Conservation (phyloP, 2,888 invertebrate genomes). For the Danaus chrysippus region DNA sequence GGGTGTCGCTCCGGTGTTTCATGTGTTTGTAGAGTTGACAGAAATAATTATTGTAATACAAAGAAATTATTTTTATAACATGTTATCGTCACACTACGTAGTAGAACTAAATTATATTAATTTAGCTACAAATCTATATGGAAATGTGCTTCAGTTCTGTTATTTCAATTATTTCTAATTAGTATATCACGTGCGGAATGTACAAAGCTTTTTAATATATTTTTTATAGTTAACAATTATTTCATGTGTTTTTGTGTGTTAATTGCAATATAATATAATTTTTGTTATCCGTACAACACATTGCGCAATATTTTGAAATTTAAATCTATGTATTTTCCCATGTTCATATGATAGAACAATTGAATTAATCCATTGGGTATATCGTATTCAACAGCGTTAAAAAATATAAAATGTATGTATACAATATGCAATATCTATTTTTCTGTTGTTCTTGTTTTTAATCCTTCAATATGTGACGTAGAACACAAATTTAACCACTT, state of each 20-base stretch:
- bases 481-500: too few relatives aligned
- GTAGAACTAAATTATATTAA: too few relatives aligned
- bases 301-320: constrained; percentile 25
- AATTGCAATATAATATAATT: neutral
- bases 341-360: constrained; percentile 24
- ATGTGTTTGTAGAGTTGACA: constrained; percentile 27
- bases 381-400: neutral
- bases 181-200: too few relatives aligned
- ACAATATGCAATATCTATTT: neutral
- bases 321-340: constrained; percentile 27
- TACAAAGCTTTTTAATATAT: neutral
- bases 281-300: constrained; percentile 21
- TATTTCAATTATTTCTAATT: too few relatives aligned
- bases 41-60: constrained; percentile 11
- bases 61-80: too few relatives aligned
- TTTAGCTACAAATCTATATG: too few relatives aligned
- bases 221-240: neutral
- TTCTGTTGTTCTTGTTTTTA: too few relatives aligned
- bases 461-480: too few relatives aligned
- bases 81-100: too few relatives aligned
- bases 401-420: neutral
- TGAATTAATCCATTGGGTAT: constrained; percentile 25
- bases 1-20: constrained; percentile 31
- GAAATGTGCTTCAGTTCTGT: too few relatives aligned
- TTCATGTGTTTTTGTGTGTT: neutral